Evolutionary conservation across 1,140 invertebrate species (phyloP).

Genomic region (Scaptomyza graminum): DNA sequence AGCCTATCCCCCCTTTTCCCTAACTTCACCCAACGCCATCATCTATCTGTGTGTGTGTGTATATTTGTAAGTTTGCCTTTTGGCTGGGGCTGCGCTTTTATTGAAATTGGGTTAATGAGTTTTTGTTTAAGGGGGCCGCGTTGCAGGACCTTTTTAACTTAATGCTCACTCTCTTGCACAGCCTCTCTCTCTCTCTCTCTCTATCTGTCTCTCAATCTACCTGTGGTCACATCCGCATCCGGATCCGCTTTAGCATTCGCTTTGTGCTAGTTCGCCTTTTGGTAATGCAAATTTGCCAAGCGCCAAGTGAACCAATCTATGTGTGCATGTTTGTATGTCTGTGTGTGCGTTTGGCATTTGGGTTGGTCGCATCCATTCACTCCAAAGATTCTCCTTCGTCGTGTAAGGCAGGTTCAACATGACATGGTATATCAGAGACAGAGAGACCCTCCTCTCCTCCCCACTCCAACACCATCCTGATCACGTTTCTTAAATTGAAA

Average conservation of each 20-base stretch:
- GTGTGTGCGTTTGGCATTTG: conserved; percentile 6
- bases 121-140: conserved; percentile 67
- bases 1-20: too few species aligned
- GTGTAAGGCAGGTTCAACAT: not conserved
- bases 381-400: too few species aligned
- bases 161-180: conserved; percentile 11
- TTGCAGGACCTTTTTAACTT: conserved; percentile 13
- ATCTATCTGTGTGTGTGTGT: not conserved
- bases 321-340: not conserved
- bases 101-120: conserved; percentile 80
- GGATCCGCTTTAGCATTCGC: conserved; percentile 33
- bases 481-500: conserved; percentile 10
- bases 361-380: not conserved
- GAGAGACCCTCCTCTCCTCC: too few species aligned
- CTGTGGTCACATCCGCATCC: conserved; percentile 25
- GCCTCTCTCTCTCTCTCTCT: not conserved
- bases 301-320: not conserved
- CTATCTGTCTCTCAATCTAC: not conserved
- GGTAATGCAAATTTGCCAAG: conserved; percentile 67
- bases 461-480: not conserved
- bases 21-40: too few species aligned
- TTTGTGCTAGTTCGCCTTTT: conserved; percentile 33
- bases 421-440: not conserved
- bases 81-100: conserved; percentile 64
- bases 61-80: conserved; percentile 45